Evolutionary conservation across 1,140 invertebrate genomes (phyloP), one percentile per base, ranked within the genome.

Genomic region (Triops longicaudatus): DNA sequence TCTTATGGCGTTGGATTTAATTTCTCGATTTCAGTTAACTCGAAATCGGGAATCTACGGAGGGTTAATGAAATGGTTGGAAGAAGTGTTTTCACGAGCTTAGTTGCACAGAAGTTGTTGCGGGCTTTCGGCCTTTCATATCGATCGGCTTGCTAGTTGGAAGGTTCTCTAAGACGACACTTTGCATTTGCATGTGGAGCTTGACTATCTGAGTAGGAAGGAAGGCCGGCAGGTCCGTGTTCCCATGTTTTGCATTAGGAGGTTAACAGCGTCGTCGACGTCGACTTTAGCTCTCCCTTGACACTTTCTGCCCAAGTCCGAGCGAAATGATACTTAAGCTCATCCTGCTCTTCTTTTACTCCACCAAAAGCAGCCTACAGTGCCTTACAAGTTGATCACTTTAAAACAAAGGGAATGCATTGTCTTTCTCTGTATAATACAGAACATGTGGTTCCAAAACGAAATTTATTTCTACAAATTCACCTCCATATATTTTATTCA

Each of bases 261-360:
- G 50, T 63, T 63, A 63, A 63, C 50, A 63, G n/a, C 50, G 50
- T n/a, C 50, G 50, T 63, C 50, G 50, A 63, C 50, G 44, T 63
- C 44, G 44, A 63, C 44, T 63, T 22, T 63, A 5, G 14, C 50
- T 63, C 50, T 63, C n/a, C 50, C 14, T 63, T 63, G 50, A 63
- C 50, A 63, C 50, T 63, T 63, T 22, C 50, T 37, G 31, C 50
- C 50, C 6, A 63, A 63, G 50, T 63, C 50, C 50, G 50, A 17
- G 50, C 31, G 31, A 37, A 63, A 63, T 22, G 50, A 63, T 22
- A 63, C 50, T 22, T 63, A 63, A 63, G 50, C 14, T 63, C 50
- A 22, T 63, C 9, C 22, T 63, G 44, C 44, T 63, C 44, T 22
- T 22, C 50, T 22, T 22, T 63, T 63, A 2, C 31, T 7, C 31